Base-by-base conservation (phyloP, 2,888 invertebrate species). In the Pseudococcus jackbeardsleyi region DNA sequence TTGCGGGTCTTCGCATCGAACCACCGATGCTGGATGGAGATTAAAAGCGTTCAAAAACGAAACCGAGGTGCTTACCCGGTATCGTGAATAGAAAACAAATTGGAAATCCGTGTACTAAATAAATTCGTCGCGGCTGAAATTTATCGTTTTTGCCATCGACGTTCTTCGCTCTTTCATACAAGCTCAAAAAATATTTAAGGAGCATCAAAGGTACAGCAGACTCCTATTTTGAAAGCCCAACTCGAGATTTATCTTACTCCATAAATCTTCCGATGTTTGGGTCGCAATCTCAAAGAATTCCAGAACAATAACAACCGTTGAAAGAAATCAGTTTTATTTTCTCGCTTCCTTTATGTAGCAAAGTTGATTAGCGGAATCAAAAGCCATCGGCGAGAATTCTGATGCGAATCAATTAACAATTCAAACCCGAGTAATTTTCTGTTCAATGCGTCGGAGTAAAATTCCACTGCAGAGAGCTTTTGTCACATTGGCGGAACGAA, bases 41-140 rank as follows among this genome's bases (percentile, higher is more conserved):
- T 64, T 64, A 64, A 64, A 64, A 64, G 1, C 64, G 64, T 22
- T 64, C 64, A 22, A 64, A 64, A 64, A 64, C 64, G 22, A 64
- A 64, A 64, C 64, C 64, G 11, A 64, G 64, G 64, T 64, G 12
- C 64, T 64, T 64, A 64, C 64, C 22, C 8, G 3, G 64, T 64
- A 64, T 64, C 64, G 64, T 64, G 64, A 64, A 64, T 64, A 72
- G 33, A 72, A 72, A 72, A 72, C 72, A 72, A 72, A 72, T 72
- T 72, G 72, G 15, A 64, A 64, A 64, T 64, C 64, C 64, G 64
- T 64, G 64, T 64, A 64, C 64, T 64, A 22, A 22, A 64, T 64
- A 64, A 64, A 64, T 64, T 64, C 64, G 19, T 64, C 72, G 72
- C 33, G 33, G 72, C 33, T 72, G 19, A 17, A 72, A 72, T 72